These are phyloP conservation scores for Lagenorhynchus albirostris DNA, from an alignment of 2,113 vertebrate genomes.

Conservation along the genomic window DNA sequence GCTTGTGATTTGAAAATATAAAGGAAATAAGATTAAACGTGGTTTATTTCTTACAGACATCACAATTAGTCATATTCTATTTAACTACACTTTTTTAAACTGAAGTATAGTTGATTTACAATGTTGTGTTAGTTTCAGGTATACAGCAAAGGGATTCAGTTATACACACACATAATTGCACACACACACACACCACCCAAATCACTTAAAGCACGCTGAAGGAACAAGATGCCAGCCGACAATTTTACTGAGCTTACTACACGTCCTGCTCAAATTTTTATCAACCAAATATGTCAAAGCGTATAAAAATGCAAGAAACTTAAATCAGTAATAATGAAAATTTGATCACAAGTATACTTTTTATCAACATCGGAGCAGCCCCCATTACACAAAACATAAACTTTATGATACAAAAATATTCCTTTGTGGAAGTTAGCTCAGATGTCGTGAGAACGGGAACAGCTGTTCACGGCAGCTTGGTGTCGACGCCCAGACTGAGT, in stretches of 20 bases:
- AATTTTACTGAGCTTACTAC: background rate
- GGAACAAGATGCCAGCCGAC: background rate
- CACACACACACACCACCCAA: background rate
- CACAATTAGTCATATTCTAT: background rate
- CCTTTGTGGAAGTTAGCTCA: background rate
- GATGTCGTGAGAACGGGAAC: background rate
- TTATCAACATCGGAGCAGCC: background rate
- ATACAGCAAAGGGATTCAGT: background rate
- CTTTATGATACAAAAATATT: background rate
- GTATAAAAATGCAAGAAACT: background rate
- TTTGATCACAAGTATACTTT: background rate
- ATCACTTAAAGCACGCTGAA: background rate
- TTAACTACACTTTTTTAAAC: background rate
- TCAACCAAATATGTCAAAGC: background rate
- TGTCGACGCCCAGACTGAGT: background rate
- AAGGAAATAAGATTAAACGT: background rate
- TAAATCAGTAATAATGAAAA: background rate
- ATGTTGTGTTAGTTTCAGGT: background rate
- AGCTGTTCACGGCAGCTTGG: background rate
- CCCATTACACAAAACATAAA: background rate
- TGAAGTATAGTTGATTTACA: background rate
- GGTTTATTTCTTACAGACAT: background rate
- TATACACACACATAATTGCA: background rate
- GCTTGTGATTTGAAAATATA: background rate
- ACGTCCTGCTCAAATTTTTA: background rate